phyloP scores from a whole-genome alignment of 2,797 vertebrate species.

The Coregonus suidteri region DNA sequence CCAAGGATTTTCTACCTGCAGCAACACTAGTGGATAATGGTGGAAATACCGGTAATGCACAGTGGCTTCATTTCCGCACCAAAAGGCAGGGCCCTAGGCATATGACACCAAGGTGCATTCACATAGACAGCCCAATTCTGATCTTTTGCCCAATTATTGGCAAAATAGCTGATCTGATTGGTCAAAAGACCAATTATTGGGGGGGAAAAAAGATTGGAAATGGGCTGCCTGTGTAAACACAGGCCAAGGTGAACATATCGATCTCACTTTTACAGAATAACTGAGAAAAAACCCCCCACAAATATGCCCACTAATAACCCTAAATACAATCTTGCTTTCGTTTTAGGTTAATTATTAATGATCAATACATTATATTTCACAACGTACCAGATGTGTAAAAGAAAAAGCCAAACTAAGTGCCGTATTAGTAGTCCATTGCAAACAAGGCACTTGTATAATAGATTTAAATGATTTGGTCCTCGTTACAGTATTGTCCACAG shows the following conservation, averaged over 20 bases:
- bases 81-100: too few relatives aligned
- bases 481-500: constrained; percentile 19
- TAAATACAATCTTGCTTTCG: constrained; percentile 22
- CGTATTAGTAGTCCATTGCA: neutral
- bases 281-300: neutral
- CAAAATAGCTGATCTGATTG: too few relatives aligned
- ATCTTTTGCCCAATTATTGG: too few relatives aligned
- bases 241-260: neutral
- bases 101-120: too few relatives aligned
- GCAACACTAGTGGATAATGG: too few relatives aligned
- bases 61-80: too few relatives aligned
- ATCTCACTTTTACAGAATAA: neutral
- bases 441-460: constrained; percentile 25
- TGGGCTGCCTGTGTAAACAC: neutral
- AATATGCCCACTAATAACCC: neutral
- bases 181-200: too few relatives aligned
- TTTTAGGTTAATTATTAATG: constrained; percentile 20
- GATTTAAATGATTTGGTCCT: constrained; percentile 17
- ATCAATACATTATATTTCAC: constrained; percentile 12
- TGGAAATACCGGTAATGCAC: too few relatives aligned
- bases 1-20: too few relatives aligned
- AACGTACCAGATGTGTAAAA: neutral
- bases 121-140: too few relatives aligned
- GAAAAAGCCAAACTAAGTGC: neutral
- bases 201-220: too few relatives aligned